phyloP scores from a whole-genome alignment of 2,113 vertebrate species.

The Gobio gobio region DNA sequence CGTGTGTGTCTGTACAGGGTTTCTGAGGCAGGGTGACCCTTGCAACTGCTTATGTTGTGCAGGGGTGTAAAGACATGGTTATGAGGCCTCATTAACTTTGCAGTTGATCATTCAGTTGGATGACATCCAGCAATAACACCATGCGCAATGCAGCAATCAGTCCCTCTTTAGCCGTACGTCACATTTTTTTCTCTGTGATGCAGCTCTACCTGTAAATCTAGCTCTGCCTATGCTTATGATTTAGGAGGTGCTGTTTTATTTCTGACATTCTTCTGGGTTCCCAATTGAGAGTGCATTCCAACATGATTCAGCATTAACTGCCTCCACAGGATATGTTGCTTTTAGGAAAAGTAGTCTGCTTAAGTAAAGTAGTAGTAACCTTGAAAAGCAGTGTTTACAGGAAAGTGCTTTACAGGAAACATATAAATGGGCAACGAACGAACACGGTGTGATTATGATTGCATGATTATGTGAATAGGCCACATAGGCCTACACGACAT shows the following conservation, averaged over 20 bases:
- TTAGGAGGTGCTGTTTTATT: slow-evolving; percentile 47
- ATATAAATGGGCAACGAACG: too few species aligned
- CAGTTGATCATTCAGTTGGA: slow-evolving; percentile 68
- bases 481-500: not conserved
- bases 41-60: slow-evolving; percentile 23
- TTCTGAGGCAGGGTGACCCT: slow-evolving; percentile 39
- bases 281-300: slow-evolving; percentile 34
- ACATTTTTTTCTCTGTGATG: not conserved
- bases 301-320: slow-evolving; percentile 44
- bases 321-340: not conserved
- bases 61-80: slow-evolving; percentile 39
- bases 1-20: slow-evolving; percentile 42
- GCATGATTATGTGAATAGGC: not conserved
- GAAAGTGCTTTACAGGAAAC: too few species aligned
- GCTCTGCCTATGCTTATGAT: not conserved
- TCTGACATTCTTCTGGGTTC: slow-evolving; percentile 33
- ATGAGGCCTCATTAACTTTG: slow-evolving; percentile 70
- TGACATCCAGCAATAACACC: slow-evolving; percentile 54
- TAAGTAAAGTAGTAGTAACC: too few species aligned
- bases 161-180: not conserved
- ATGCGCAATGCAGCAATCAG: not conserved
- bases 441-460: too few species aligned
- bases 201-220: slow-evolving; percentile 1
- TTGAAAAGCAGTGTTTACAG: too few species aligned
- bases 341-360: too few species aligned